A percentile compares a stretch with the other conserved stretches of the same genome.
Conservation (phyloP, 1,140 invertebrate species). For the Lerema accius region DNA sequence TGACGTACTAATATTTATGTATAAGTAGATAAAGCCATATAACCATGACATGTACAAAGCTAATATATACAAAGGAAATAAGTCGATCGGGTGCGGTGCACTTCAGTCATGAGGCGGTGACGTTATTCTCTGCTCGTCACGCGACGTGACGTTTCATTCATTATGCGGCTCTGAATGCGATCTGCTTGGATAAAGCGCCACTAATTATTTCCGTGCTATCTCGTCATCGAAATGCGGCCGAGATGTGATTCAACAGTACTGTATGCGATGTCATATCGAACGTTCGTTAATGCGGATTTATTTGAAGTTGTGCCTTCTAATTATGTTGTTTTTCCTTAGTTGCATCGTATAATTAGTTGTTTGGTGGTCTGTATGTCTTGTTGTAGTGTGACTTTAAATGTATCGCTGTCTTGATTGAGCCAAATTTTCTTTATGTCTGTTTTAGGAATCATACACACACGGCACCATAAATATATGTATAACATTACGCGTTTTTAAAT, state of each 20-base stretch:
- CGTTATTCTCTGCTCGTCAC: constrained; percentile 52
- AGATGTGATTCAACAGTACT: constrained; percentile 44
- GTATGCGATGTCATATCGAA: constrained; percentile 32
- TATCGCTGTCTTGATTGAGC: no score
- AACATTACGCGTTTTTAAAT: no score
- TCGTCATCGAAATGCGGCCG: constrained; percentile 61
- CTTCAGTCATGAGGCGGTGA: constrained; percentile 34
- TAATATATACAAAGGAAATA: constrained; percentile 18
- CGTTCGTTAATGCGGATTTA: constrained; percentile 8
- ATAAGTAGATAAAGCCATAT: no score
- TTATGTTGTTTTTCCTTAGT: background rate
- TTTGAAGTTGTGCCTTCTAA: background rate
- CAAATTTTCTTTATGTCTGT: no score
- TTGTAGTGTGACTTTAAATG: no score
- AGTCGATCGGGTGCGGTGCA: constrained; percentile 9
- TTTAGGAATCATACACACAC: no score
- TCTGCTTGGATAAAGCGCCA: constrained; percentile 68
- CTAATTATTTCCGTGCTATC: constrained; percentile 75
- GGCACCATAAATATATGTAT: no score
- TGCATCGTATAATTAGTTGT: background rate
- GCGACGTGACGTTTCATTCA: constrained; percentile 71
- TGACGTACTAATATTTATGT: no score
- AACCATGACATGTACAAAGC: constrained; percentile 1
- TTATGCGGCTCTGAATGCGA: constrained; percentile 72
- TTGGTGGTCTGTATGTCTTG: no score